Base-by-base conservation (phyloP, 2,888 invertebrate genomes). In the Synanthedon vespiformis region DNA sequence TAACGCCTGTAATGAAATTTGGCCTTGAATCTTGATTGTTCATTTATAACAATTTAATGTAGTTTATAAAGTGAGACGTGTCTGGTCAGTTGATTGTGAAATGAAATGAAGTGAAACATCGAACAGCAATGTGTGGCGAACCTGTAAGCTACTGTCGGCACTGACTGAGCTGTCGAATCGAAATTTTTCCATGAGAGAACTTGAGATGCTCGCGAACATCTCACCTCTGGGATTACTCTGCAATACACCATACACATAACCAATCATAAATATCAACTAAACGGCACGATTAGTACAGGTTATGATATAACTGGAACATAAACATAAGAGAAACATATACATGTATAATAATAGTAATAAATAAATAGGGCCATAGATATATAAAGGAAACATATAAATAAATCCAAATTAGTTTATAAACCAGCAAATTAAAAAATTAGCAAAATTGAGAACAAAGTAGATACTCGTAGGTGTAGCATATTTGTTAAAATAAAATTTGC, bases 191-290 rank as follows among this genome's bases (percentile, higher is more conserved):
- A 94, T 91, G 82, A 94, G 88, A 58, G 94, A 94, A 65, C 92
- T 93, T 64, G 94, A 92, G 67, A 94, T 92, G 85, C 93, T 94
- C 65, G 94, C 94, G 78, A 91, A 93, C 89, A 93, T 93, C 89
- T 94, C 94, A 68, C 94, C 94, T 70, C 92, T 91, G 68, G 92
- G 90, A 76, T 92, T 92, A 81, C 89, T 90, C 92, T 92, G 89
- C 73, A 89, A 88, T 76, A 78, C 76, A 85, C 72, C 34, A 40
- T 57, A 65, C 53, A 52, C 53, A 52, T 1, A 71, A 78, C 22
- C 12, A 14, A 34, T 34, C 48, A 48, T 48, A 34, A 34, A 34
- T 18, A 48, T 22, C 48, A 14, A 40, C 48, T 22, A 49, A 40
- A 40, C 34, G 6, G 34, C 34, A 10, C 16, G 50, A 52, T 40